Evolutionary conservation across 2,113 vertebrate genomes (phyloP), one percentile per base, ranked within the genome.

Genomic region (Atlantisia rogersi): DNA sequence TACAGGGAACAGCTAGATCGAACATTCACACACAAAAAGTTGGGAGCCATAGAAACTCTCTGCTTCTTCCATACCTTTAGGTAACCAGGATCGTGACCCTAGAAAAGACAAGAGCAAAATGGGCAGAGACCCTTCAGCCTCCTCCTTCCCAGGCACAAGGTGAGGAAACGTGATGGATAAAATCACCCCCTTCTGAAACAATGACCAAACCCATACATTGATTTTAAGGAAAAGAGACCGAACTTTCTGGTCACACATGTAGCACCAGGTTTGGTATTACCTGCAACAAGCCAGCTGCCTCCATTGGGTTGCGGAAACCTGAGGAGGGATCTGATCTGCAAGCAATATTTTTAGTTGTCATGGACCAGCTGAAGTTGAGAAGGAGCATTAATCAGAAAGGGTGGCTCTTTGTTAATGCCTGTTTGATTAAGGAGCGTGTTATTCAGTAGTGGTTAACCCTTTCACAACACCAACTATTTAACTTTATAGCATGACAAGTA

Each of bases 161-260:
- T 58, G 55, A 67, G 65, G n/a, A 89, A 58, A 62, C 2, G 12
- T 24, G 8, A 42, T 11, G 37, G 59, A 42, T 60, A 60, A 81
- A 82, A 52, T 65, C 11, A 48, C 6, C 39, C 31, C 5, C 8
- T 71, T 71, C n/a, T 24, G 40, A 85, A 70, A 29, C 10, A 46
- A 37, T 29, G 53, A 37, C 6, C 10, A 50, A 79, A 26, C 11
- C 7, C 31, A 28, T 12, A 20, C 24, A 39, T 7, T 4, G 4
- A 14, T 63, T 70, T 86, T 15, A 70, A 37, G 7, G 13, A 39
- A 31, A 78, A 73, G 28, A 78, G 40, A 44, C 6, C 5, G 32
- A 42, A n/a, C 3, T 52, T 53, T 7, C 35, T 4, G 6, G 8
- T 5, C 8, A 42, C 20, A 35, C 4, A 3, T 0, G 5, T 15